These are phyloP conservation scores for Phylloscopus collybita DNA, from an alignment of 2,797 vertebrate genomes.

Conservation along the genomic window DNA sequence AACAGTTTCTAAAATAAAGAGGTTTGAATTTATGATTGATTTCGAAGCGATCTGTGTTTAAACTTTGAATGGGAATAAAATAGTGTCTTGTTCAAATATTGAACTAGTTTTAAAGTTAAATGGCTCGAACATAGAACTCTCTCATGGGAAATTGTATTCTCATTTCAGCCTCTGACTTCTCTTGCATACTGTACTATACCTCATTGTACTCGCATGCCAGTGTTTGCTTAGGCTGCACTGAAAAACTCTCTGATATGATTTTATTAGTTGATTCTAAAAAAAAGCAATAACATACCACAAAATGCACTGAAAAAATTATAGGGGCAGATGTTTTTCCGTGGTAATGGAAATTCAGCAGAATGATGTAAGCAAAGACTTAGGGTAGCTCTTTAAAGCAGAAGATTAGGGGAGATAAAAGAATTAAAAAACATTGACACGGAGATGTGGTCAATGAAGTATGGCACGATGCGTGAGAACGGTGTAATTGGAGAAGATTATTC, in stretches of 20 bases:
- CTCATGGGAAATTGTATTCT: constrained; percentile 71
- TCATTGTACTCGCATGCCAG: constrained; percentile 34
- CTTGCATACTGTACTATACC: constrained; percentile 35
- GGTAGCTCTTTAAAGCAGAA: background rate
- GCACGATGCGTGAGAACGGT: background rate
- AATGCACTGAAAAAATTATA: constrained; percentile 45
- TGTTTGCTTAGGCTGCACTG: constrained; percentile 18
- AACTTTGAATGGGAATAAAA: constrained; percentile 66
- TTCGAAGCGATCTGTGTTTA: constrained; percentile 57
- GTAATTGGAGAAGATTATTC: background rate
- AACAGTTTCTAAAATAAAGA: constrained; percentile 64
- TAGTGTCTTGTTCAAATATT: constrained; percentile 71
- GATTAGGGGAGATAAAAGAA: background rate
- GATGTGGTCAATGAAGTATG: constrained; percentile 12
- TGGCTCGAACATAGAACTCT: constrained; percentile 48
- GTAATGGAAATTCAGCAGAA: constrained; percentile 16
- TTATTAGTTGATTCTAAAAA: constrained; percentile 22
- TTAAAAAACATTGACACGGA: background rate
- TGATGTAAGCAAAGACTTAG: background rate
- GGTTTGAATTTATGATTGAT: constrained; percentile 59
- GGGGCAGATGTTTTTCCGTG: background rate
- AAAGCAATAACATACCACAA: background rate
- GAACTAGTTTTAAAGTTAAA: constrained; percentile 73
- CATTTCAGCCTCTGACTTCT: constrained; percentile 40
- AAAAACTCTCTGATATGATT: background rate